Evolutionary conservation across 2,888 invertebrate genomes (phyloP).

Genomic region (Hecatera dysodea): DNA sequence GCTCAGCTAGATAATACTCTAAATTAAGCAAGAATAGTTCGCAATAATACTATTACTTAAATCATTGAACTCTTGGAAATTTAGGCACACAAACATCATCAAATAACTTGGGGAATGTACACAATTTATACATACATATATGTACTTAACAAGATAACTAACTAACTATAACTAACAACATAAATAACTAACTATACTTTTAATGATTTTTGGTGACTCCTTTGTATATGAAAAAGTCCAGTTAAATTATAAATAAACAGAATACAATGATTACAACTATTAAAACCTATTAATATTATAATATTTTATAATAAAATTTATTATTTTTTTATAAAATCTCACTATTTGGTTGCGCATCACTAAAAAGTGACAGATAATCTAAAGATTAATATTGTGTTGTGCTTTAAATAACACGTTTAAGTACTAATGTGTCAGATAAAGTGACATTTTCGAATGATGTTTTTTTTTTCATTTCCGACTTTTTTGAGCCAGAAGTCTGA

Average conservation of each 20-base stretch:
- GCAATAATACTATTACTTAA: background rate
- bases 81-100: background rate
- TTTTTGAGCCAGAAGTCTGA: conserved; percentile 10
- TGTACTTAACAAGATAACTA: background rate
- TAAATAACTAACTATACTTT: background rate
- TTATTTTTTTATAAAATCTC: conserved; percentile 80
- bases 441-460: conserved; percentile 40
- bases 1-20: background rate
- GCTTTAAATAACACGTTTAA: conserved; percentile 51
- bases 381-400: conserved; percentile 49
- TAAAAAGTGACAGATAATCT: conserved; percentile 62
- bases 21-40: background rate
- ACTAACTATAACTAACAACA: too few species aligned
- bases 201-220: background rate
- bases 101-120: background rate
- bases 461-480: conserved; percentile 9
- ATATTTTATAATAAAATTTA: conserved; percentile 62
- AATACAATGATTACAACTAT: conserved; percentile 59
- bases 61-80: background rate
- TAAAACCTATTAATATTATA: conserved; percentile 64
- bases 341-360: conserved; percentile 78
- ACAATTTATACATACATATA: too few species aligned
- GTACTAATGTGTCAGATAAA: conserved; percentile 41
- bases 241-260: conserved; percentile 56
- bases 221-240: conserved; percentile 30